These are phyloP conservation scores for Ptilonorhynchus violaceus DNA, from an alignment of 2,113 vertebrate species.

Conservation along the genomic window DNA sequence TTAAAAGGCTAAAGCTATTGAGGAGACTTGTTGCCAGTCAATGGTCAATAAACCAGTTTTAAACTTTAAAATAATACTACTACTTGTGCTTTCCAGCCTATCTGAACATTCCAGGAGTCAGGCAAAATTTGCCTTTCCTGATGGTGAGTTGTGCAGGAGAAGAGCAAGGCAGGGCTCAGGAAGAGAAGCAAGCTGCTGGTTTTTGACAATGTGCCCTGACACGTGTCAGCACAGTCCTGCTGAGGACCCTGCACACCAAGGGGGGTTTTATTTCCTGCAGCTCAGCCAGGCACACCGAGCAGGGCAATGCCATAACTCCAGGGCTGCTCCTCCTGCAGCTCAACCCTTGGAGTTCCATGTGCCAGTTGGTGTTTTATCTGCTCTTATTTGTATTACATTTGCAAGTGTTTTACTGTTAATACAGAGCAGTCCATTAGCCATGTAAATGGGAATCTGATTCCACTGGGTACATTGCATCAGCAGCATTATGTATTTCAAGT, in stretches of 20 bases:
- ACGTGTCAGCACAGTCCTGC: not conserved
- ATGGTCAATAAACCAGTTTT: not conserved
- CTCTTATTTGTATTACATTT: not conserved
- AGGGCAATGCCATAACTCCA: not conserved
- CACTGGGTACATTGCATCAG: not conserved
- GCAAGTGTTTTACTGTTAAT: not conserved
- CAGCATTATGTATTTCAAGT: not conserved
- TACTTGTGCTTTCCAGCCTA: not conserved
- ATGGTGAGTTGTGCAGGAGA: too few species aligned
- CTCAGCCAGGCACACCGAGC: not conserved
- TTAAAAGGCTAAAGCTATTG: not conserved
- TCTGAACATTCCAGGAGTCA: not conserved
- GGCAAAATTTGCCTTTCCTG: not conserved
- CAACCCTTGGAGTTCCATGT: too few species aligned
- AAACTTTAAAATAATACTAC: not conserved
- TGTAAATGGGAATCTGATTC: not conserved
- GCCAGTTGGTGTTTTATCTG: not conserved
- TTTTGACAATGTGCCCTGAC: not conserved
- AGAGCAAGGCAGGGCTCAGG: not conserved
- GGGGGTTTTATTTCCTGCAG: fast-evolving
- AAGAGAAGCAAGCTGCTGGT: not conserved
- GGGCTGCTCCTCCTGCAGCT: too few species aligned
- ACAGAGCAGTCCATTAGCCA: not conserved
- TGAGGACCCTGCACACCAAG: not conserved
- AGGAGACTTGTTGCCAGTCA: not conserved